Conservation (phyloP, 2,113 vertebrate species). For the Turnix velox region DNA sequence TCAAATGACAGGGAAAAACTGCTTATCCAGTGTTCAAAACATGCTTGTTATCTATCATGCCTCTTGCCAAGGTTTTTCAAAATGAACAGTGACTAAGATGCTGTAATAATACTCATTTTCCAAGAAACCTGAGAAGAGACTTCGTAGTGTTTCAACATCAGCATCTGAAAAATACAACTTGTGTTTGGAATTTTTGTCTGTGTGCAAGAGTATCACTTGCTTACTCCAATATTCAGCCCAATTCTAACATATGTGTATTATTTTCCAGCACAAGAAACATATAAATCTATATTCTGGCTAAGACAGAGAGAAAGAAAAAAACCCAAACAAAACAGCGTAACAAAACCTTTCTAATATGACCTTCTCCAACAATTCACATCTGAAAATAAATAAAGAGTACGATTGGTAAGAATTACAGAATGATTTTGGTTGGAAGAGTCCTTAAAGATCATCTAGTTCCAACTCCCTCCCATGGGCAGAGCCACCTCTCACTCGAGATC, state of each 20-base stretch:
- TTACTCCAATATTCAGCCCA: neutral
- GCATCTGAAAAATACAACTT: neutral
- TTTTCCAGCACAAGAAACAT: neutral
- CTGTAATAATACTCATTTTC: neutral
- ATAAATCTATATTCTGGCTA: neutral
- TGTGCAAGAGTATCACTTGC: accelerated
- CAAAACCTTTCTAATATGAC: neutral
- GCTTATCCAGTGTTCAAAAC: neutral
- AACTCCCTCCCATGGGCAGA: no score
- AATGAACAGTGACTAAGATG: neutral
- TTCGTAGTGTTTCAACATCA: neutral
- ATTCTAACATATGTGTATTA: neutral
- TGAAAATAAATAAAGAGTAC: neutral
- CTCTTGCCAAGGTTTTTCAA: neutral
- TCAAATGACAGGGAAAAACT: neutral
- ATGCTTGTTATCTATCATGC: neutral
- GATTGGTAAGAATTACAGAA: no score
- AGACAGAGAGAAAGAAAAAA: neutral
- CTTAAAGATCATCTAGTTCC: no score
- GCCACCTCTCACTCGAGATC: no score
- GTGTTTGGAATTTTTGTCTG: neutral
- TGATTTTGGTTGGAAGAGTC: no score
- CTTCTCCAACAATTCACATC: neutral
- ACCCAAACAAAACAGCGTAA: no score
- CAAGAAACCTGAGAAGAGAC: neutral